Evolutionary conservation across 1,140 invertebrate species (phyloP), one percentile per base, ranked within the genome.

Genomic region (Diorhabda sublineata): DNA sequence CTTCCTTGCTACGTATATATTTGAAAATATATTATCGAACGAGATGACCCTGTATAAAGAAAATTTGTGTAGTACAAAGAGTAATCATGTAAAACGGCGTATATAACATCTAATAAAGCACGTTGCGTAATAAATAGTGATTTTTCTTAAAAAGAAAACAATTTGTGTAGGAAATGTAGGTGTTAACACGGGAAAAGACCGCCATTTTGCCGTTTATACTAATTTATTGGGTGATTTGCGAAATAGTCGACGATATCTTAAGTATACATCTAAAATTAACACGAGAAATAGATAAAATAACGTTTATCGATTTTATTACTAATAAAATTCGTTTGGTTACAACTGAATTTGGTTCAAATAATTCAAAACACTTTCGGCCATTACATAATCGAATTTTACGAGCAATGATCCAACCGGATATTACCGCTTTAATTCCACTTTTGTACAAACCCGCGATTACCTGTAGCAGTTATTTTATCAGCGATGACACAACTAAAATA

Each of bases 1-100:
- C 1, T 26, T 26, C 26, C 26, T 26, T 26, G 26, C 26, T 26
- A 26, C 26, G 26, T 26, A 26, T 26, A 26, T 26, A 26, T 26
- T 26, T 26, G 26, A 26, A 26, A 26, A 26, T 26, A 26, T 26
- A 26, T 26, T 26, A 26, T 26, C 26, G 26, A 52, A 52, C 3
- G n/a, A 45, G 6, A 43, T 62, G 42, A 43, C n/a, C 44, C 43
- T 45, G 61, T 41, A 62, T n/a, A 62, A 43, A 4, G 42, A 62
- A 62, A 62, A 62, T 44, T 52, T 44, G 6, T 44, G 3, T 11
- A 45, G 42, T 62, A 62, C 61, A 62, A 62, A 62, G 61, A 62
- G 61, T 62, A 45, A 62, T 62, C 61, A 62, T 62, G 61, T 62
- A 62, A 62, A 62, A 44, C 11, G n/a, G 42, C 43, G 43, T 62